A percentile compares a stretch with the other conserved stretches of the same genome.
These are phyloP conservation scores for Dicentrarchus labrax DNA, from an alignment of 2,113 vertebrate species.

Conservation along the genomic window DNA sequence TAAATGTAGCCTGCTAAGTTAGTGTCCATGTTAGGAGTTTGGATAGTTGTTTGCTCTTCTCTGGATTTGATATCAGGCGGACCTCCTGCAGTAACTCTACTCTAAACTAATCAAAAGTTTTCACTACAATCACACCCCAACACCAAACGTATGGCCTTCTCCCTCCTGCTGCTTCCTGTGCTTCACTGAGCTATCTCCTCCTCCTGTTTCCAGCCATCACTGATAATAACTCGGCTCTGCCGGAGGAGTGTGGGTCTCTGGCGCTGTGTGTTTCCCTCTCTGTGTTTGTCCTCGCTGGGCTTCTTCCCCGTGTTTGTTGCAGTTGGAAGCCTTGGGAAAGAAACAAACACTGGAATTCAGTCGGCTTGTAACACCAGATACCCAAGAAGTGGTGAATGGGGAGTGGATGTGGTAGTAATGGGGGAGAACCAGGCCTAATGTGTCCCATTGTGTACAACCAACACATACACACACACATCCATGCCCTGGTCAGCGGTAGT, in stretches of 20 bases:
- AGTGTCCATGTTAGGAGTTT: background rate
- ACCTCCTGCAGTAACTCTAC: background rate
- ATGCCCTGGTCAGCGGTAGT: slow-evolving; percentile 7
- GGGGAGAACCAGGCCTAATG: slow-evolving; percentile 32
- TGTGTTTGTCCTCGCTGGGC: slow-evolving; percentile 14
- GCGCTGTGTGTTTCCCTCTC: slow-evolving; percentile 14
- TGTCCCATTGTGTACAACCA: slow-evolving; percentile 31
- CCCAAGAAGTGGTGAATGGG: slow-evolving; percentile 51
- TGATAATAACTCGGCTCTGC: slow-evolving; percentile 26
- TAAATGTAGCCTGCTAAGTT: background rate
- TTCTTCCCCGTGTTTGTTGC: slow-evolving; percentile 51
- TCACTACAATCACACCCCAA: background rate
- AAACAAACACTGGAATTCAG: slow-evolving; percentile 56
- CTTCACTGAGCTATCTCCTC: slow-evolving; percentile 17
- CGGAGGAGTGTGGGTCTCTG: slow-evolving; percentile 46
- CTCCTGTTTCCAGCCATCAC: slow-evolving; percentile 10
- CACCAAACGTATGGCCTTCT: background rate
- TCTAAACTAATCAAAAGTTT: background rate
- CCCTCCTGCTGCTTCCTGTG: slow-evolving; percentile 27
- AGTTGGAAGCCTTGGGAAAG: slow-evolving; percentile 42
- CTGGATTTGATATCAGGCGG: background rate
- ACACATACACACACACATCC: background rate
- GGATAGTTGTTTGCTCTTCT: background rate
- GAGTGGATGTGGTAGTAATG: slow-evolving; percentile 43
- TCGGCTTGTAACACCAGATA: slow-evolving; percentile 37